phyloP scores from a whole-genome alignment of 1,140 invertebrate genomes.

The Drosophila prosaltans region DNA sequence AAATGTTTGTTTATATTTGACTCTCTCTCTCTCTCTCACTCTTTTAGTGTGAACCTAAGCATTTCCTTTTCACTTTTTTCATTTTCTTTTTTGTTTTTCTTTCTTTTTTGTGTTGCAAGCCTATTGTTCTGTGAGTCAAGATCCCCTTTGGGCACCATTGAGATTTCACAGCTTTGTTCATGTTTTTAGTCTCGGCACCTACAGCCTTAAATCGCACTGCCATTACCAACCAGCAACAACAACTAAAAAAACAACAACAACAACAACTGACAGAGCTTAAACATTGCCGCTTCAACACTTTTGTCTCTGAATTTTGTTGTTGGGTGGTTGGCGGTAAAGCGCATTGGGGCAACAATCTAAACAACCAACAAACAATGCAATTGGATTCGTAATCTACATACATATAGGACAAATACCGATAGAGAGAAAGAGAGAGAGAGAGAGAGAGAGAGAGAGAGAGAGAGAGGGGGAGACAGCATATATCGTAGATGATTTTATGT shows the following conservation, averaged over 20 bases:
- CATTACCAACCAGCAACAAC: slow-evolving; percentile 53
- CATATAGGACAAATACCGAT: not conserved
- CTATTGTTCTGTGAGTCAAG: slow-evolving; percentile 45
- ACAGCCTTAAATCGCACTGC: slow-evolving; percentile 41
- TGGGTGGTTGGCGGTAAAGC: not conserved
- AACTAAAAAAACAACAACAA: slow-evolving; percentile 26
- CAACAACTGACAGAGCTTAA: slow-evolving; percentile 33
- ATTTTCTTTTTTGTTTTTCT: slow-evolving; percentile 45
- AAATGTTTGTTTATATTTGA: slow-evolving; percentile 53
- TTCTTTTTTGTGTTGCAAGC: slow-evolving; percentile 26
- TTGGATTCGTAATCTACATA: slow-evolving; percentile 20
- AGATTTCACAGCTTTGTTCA: slow-evolving; percentile 40
- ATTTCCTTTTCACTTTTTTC: slow-evolving; percentile 25
- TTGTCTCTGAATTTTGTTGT: not conserved
- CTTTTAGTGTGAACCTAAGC: slow-evolving; percentile 31
- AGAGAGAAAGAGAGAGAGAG: not conserved
- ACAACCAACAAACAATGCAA: slow-evolving; percentile 25
- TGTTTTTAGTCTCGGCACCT: slow-evolving; percentile 28
- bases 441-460: not conserved
- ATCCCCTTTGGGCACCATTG: slow-evolving; percentile 30
- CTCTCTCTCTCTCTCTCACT: not conserved
- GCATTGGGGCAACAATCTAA: slow-evolving; percentile 15
- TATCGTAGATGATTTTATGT: not conserved
- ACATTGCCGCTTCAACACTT: slow-evolving; percentile 25
- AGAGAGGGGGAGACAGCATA: not conserved